These are phyloP conservation scores for Musca domestica DNA, from an alignment of 1,140 invertebrate species.

Conservation along the genomic window DNA sequence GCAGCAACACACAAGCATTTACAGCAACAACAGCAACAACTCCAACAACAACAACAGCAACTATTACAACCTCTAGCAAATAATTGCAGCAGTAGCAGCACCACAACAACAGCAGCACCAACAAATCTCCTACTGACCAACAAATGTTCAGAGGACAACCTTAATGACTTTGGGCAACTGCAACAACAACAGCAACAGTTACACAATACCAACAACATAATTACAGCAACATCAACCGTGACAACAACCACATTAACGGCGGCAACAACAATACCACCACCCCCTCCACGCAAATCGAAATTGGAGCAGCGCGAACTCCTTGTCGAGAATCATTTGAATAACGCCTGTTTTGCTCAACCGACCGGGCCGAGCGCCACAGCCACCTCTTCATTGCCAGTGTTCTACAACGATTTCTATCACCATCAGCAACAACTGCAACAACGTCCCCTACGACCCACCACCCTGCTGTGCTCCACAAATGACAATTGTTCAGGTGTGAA, in stretches of 20 bases:
- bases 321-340: constrained; percentile 46
- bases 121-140: background rate
- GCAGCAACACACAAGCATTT: constrained; percentile 15
- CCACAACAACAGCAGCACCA: background rate
- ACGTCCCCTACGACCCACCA: background rate
- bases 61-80: background rate
- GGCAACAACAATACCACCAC: constrained; percentile 15
- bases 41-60: background rate
- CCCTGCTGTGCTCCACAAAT: background rate
- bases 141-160: background rate
- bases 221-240: constrained; percentile 26
- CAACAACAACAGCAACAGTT: constrained; percentile 29
- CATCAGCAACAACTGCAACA: constrained; percentile 24
- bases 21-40: constrained; percentile 6
- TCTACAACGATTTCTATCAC: constrained; percentile 11
- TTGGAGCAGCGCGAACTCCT: constrained; percentile 42
- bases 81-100: background rate
- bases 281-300: constrained; percentile 30
- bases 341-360: constrained; percentile 33
- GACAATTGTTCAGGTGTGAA: constrained; percentile 2
- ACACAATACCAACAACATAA: constrained; percentile 17
- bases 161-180: constrained; percentile 24
- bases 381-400: constrained; percentile 4
- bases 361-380: constrained; percentile 1
- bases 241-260: no score